These are phyloP conservation scores for Prunella fulvescens DNA, from an alignment of 2,113 vertebrate species.

Conservation along the genomic window DNA sequence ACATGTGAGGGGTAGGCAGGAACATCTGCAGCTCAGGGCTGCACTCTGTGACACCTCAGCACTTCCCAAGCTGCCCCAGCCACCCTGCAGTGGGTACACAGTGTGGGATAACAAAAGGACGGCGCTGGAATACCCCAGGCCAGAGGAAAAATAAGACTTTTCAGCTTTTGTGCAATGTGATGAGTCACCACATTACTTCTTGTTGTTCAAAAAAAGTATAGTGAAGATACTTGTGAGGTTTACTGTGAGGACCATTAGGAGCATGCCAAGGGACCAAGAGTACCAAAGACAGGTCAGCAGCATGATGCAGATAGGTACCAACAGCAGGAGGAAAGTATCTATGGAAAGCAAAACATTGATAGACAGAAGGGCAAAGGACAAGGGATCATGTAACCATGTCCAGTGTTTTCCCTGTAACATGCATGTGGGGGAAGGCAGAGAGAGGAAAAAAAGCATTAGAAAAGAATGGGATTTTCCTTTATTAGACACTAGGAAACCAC, in stretches of 20 bases:
- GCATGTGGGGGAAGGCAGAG: not conserved
- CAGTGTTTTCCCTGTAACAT: not conserved
- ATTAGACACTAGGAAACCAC: not conserved
- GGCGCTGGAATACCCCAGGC: not conserved
- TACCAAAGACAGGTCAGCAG: not conserved
- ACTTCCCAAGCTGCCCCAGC: not conserved
- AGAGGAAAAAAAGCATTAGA: not conserved
- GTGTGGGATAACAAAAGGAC: not conserved
- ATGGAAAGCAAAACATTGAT: not conserved
- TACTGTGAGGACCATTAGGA: not conserved
- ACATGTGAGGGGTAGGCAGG: fast-evolving
- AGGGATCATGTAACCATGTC: not conserved
- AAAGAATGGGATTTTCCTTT: not conserved
- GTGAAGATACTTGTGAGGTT: not conserved
- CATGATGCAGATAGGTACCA: not conserved
- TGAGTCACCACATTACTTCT: not conserved
- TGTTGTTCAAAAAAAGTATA: not conserved
- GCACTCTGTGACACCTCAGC: not conserved
- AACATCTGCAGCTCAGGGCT: not conserved
- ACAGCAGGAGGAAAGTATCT: not conserved
- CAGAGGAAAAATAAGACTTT: not conserved
- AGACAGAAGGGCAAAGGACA: not conserved
- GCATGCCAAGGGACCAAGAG: not conserved
- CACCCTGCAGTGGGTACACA: not conserved
- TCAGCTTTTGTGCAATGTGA: not conserved